Evolutionary conservation across 2,113 vertebrate genomes (phyloP).

Genomic region (Chunga burmeisteri): DNA sequence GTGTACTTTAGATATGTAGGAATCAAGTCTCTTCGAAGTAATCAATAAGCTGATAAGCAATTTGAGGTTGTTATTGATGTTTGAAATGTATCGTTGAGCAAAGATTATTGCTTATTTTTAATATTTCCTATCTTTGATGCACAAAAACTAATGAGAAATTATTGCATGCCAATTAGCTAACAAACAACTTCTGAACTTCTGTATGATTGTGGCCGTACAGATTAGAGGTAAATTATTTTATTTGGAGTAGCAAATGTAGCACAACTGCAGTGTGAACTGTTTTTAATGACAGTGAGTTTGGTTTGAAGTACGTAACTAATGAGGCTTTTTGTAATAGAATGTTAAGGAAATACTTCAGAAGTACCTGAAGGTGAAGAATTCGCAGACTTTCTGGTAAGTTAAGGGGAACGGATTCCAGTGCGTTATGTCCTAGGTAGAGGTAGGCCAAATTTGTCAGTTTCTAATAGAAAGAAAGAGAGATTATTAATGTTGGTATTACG

Average conservation of each 20-base stretch:
- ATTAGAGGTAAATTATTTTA: neutral
- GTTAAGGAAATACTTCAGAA: neutral
- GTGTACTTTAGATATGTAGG: neutral
- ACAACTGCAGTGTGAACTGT: neutral
- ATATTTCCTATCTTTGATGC: neutral
- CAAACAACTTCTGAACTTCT: neutral
- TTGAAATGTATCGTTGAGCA: neutral
- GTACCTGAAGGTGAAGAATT: constrained; percentile 92
- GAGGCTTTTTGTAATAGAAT: neutral
- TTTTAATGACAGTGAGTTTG: neutral
- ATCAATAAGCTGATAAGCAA: neutral
- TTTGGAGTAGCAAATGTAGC: neutral
- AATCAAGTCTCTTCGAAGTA: neutral
- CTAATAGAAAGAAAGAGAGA: constrained; percentile 68
- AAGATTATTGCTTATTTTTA: neutral
- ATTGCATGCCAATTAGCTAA: neutral
- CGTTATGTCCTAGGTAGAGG: constrained; percentile 88
- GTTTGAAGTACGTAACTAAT: neutral
- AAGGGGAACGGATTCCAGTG: constrained; percentile 88
- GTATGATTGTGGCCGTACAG: neutral
- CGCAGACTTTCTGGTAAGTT: constrained; percentile 89
- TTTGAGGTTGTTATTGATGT: neutral
- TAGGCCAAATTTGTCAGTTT: constrained; percentile 85
- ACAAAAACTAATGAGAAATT: neutral
- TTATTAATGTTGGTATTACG: neutral